Evolutionary conservation across 2,888 invertebrate genomes (phyloP), one percentile per base, ranked within the genome.

Genomic region (Tanytarsus gracilentus): DNA sequence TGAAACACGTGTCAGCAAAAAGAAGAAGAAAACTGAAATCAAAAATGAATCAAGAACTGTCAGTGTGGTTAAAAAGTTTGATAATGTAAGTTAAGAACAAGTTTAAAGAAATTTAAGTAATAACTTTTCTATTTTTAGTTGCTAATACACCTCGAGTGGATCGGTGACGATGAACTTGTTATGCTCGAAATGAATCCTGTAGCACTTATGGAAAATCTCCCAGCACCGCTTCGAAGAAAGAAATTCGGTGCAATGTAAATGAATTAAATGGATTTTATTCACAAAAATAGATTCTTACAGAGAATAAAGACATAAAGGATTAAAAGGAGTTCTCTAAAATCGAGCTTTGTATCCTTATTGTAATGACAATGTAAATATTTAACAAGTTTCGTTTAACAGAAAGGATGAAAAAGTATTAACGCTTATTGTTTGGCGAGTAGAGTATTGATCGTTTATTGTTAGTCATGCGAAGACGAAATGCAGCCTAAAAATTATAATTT

Each of bases 121-220:
- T 52, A 23, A 51, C 21, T 62, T 61, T 56, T 14, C 62, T 60
- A 65, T 68, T 76, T 77, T 3, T 74, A 92, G 89, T 88, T 88
- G 69, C 73, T 91, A 66, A 80, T 85, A 6, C 82, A 85, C 64
- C 77, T 88, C 63, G 82, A 81, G 63, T 83, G 84, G 78, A 67
- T 91, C 9, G 77, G 76, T 29, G 71, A 77, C 2, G 79, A 83
- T 62, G 89, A 89, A 74, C 76, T 91, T 65, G 82, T 92, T 4
- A 80, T 83, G 1, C 78, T 93, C 26, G 88, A 91, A 72, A 79
- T 88, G 2, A 82, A 83, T 66, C 86, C 88, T 0, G 75, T 81
- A 51, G 78, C 81, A 61, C 77, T 92, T 40, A 74, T 83, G 6
- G 81, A 85, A 52, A 79, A 84, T 66, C 72, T 92, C 61, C 91